Evolutionary conservation across 2,888 invertebrate species (phyloP), one percentile per base, ranked within the genome.

Genomic region (Cantharis nigra): DNA sequence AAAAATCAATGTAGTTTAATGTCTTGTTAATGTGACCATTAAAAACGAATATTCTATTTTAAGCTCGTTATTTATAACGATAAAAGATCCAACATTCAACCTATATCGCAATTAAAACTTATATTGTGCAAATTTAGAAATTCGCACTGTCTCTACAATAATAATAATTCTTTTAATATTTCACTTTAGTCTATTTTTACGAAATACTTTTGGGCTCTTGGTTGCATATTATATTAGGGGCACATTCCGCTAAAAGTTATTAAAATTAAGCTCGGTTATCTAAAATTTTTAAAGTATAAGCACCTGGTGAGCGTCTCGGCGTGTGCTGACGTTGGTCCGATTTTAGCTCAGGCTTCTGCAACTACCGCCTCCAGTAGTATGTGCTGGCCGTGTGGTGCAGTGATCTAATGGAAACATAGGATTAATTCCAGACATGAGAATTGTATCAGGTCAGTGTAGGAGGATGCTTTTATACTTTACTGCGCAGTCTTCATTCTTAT

Each of bases 391-490:
- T 81, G 81, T 78, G 79, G 83, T 84, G 83, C 82, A 81, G 82
- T 82, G 79, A 80, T 81, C 81, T 81, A 81, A 83, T 83, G 83
- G 83, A 82, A 82, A 81, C 82, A 80, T 80, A 73, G 80, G 80
- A 80, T 79, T 81, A 79, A 78, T 79, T 79, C 79, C 74, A 76
- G 78, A 79, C 81, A 84, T 83, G 84, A 83, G 83, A 81, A 83
- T 84, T 80, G 82, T 82, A 83, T 81, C 84, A 84, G 84, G 84
- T 84, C 82, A 83, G 84, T 83, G 81, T 77, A 71, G 80, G 73
- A 73, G 71, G 62, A 49, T 65, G 33, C 63, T 63, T 63, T 69
- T 64, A 49, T 64, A 64, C 69, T 75, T 76, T 72, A 76, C 72
- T 76, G 76, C 76, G 76, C 76, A 76, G 72, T 70, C 69, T 33